Base-by-base conservation (phyloP, 2,113 vertebrate species). In the Dicaeum eximium region DNA sequence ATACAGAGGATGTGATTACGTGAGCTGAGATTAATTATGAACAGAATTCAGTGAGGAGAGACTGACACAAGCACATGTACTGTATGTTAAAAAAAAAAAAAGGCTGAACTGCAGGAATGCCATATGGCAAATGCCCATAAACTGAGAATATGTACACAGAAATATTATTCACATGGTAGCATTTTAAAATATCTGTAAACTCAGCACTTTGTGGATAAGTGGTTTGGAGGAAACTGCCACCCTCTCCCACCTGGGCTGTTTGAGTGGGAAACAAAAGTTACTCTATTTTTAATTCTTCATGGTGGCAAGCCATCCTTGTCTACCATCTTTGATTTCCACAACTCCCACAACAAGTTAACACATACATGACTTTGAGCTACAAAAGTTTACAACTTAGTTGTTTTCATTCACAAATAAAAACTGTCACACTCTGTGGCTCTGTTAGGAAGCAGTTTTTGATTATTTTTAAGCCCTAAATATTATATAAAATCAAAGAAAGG, bases 21-120 rank as follows among this genome's bases (percentile, higher is more conserved):
- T 93, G 93, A 96, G 94, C 88, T 16, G 28, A 66, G 82, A 95
- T 97, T 97, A 98, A 97, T 97, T 98, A 95, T 86, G 75, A 96
- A 57, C 75, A 95, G 75, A 90, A 77, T 95, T 92, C 90, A 80
- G 54, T 51, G 51, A 79, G 69, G 80, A 96, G 81, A 93, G 64
- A 79, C 54, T 82, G 80, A 65, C 38, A 30, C 42, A 94, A 91
- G 50, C 60, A 89, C 57, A 92, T 47, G 17, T 31, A 77, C 25
- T 69, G 8, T 65, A 58, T 60, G 11, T 80, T 60, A 25, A 83
- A 80, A 74, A 81, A 74, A 60, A 89, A 71, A 91, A 56, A 91
- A 69, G 44, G 17, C 38, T 69, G 84, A 66, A 65, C 75, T 88
- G 42, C 35, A 88, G 88, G 62, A 95, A 90, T 2, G 0, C 81